Conservation (phyloP, 2,797 vertebrate species). For the Cichlasoma orientale region DNA sequence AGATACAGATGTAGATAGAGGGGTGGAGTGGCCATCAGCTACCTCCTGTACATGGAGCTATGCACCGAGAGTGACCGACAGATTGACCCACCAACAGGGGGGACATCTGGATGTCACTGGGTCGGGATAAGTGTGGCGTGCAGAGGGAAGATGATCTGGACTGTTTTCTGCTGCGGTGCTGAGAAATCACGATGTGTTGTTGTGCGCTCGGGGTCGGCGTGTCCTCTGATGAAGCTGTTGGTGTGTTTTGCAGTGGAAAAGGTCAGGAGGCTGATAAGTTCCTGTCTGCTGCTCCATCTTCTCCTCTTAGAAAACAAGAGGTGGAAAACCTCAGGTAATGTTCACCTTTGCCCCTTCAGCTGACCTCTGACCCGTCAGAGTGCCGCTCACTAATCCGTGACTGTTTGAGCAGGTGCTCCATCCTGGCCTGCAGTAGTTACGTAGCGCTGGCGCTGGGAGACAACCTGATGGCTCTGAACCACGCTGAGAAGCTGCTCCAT, state of each 20-base stretch:
- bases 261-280: slow-evolving; percentile 95
- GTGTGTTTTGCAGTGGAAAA: slow-evolving; percentile 85
- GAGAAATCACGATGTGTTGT: neutral
- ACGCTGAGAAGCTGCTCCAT: slow-evolving; percentile 95
- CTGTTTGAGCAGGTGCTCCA: slow-evolving; percentile 87
- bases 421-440: slow-evolving; percentile 94
- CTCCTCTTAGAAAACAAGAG: slow-evolving; percentile 94
- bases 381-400: neutral
- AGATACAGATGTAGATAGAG: neutral
- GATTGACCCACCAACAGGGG: neutral
- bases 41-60: neutral
- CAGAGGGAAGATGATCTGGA: neutral
- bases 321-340: slow-evolving; percentile 95
- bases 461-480: slow-evolving; percentile 95
- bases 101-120: neutral
- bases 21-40: neutral
- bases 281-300: slow-evolving; percentile 93
- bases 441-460: slow-evolving; percentile 95
- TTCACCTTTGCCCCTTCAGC: neutral
- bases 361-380: neutral
- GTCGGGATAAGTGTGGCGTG: too few relatives aligned
- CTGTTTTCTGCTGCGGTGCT: too few relatives aligned
- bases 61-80: fast-evolving
- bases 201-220: neutral
- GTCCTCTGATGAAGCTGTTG: neutral